phyloP scores from a whole-genome alignment of 1,140 invertebrate genomes.

The Papilio polytes region DNA sequence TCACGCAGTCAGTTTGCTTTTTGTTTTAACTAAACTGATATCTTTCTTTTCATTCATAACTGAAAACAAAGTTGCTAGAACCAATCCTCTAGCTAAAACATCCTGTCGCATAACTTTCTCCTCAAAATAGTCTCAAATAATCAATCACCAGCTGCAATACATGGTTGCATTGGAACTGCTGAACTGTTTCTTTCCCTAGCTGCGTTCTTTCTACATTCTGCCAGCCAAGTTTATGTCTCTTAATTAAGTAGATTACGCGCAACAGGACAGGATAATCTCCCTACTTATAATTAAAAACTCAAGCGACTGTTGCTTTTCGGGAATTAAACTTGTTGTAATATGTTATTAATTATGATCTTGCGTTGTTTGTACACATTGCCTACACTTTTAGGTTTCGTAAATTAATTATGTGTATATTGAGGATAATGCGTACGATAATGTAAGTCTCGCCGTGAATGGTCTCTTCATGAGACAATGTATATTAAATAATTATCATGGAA shows the following conservation, averaged over 20 bases:
- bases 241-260: not conserved
- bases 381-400: not conserved
- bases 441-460: not conserved
- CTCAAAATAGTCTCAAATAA: no score
- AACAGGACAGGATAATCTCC: not conserved
- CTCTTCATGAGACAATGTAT: not conserved
- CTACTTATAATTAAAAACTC: constrained; percentile 21
- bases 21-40: no score
- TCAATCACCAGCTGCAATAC: no score
- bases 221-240: not conserved
- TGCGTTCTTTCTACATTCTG: not conserved
- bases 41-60: no score
- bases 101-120: no score
- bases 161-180: no score
- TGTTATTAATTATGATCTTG: not conserved
- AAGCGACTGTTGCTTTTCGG: constrained; percentile 4
- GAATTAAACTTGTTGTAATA: not conserved
- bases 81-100: no score
- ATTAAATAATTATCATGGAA: not conserved
- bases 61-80: no score
- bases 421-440: not conserved
- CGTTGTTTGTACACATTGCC: not conserved
- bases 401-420: not conserved
- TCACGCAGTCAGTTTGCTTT: no score
- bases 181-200: not conserved